Evolutionary conservation across 2,113 vertebrate genomes (phyloP).

Genomic region (Corvus hawaiiensis): DNA sequence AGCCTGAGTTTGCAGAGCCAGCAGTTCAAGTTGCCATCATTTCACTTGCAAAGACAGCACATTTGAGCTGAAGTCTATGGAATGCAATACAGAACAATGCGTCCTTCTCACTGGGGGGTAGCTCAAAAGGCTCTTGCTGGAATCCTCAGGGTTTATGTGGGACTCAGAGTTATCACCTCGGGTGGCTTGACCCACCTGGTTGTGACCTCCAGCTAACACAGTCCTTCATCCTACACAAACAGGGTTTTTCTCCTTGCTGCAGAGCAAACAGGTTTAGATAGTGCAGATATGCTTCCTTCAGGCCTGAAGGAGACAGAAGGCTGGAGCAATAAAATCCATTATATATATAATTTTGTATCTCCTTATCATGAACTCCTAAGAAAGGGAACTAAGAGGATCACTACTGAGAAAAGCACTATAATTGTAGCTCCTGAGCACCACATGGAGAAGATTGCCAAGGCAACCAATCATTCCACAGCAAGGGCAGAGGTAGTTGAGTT

Average conservation of each 20-base stretch:
- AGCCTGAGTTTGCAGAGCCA: neutral
- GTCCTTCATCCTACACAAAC: neutral
- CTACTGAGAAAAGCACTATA: slow-evolving; percentile 68
- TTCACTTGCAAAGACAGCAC: neutral
- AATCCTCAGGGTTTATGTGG: neutral
- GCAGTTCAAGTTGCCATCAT: neutral
- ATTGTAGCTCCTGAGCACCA: slow-evolving; percentile 61
- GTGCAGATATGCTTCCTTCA: neutral
- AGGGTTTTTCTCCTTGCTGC: slow-evolving; percentile 1
- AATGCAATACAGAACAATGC: neutral
- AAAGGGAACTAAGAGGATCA: slow-evolving; percentile 66
- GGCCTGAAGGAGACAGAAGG: neutral
- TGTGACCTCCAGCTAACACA: neutral
- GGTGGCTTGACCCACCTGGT: neutral
- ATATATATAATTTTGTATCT: slow-evolving; percentile 62
- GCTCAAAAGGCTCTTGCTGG: neutral
- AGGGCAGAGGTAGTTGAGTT: slow-evolving; percentile 60
- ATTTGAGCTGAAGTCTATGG: neutral
- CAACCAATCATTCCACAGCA: slow-evolving; percentile 64
- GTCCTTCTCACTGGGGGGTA: neutral
- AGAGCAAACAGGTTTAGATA: slow-evolving; percentile 22
- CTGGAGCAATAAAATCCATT: slow-evolving; percentile 68
- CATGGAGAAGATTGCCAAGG: slow-evolving; percentile 69
- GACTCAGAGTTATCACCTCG: neutral
- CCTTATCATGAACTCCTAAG: slow-evolving; percentile 68